Percentiles rank a stretch among this genome's conserved stretches.
These are phyloP conservation scores for Nomada ferruginata DNA, from an alignment of 2,888 invertebrate species.

Conservation along the genomic window DNA sequence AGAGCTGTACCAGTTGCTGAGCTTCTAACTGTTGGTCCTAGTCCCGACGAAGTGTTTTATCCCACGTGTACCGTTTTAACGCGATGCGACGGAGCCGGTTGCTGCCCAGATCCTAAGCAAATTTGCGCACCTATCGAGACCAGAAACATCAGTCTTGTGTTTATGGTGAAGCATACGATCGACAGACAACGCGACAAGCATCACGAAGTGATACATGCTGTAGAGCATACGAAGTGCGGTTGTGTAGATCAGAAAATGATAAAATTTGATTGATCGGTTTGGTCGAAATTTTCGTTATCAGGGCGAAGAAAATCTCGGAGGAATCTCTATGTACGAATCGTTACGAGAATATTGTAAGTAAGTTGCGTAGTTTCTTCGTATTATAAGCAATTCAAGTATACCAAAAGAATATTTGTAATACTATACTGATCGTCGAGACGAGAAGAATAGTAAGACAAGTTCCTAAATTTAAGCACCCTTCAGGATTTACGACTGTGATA, in stretches of 20 bases:
- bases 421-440: neutral
- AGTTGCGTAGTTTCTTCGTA: slow-evolving; percentile 11
- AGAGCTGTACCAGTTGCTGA: slow-evolving; percentile 77
- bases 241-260: slow-evolving; percentile 67
- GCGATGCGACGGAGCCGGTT: slow-evolving; percentile 80
- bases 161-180: slow-evolving; percentile 78
- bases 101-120: slow-evolving; percentile 75
- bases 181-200: slow-evolving; percentile 79
- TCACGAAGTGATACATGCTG: slow-evolving; percentile 78
- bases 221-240: slow-evolving; percentile 78
- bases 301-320: neutral
- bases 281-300: neutral
- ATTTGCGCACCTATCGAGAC: slow-evolving; percentile 76
- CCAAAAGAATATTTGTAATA: slow-evolving; percentile 38
- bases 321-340: neutral
- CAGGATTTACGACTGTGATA: slow-evolving; percentile 64
- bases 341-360: slow-evolving; percentile 18
- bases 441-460: slow-evolving; percentile 22
- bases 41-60: slow-evolving; percentile 79
- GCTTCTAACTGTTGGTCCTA: slow-evolving; percentile 76
- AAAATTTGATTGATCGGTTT: slow-evolving; percentile 34
- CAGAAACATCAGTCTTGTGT: slow-evolving; percentile 79
- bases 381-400: slow-evolving; percentile 10
- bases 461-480: slow-evolving; percentile 42
- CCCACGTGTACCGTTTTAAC: slow-evolving; percentile 79